Base-by-base conservation (phyloP, 2,113 vertebrate genomes). In the Falcunculus frontatus region DNA sequence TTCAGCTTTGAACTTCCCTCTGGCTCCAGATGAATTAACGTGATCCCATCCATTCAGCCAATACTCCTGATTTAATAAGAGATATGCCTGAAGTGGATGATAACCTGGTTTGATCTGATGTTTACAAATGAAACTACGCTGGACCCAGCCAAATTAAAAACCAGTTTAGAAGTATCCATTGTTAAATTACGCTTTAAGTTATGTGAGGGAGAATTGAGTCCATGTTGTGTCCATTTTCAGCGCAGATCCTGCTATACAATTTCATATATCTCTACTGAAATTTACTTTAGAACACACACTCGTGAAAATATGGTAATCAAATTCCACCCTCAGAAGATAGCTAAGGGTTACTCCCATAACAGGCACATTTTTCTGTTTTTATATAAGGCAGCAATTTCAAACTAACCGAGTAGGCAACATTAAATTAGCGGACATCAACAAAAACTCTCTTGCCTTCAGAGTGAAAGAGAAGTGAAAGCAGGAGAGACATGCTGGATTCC, bases 1-100 rank as follows among this genome's bases (percentile, higher is more conserved):
- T 84, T 37, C 76, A 84, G 95, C 93, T 96, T 94, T 95, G 90
- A 97, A 94, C 86, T 90, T 78, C 76, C 73, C 72, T 90, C 81
- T 46, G 86, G 76, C 83, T 84, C 52, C 23, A 73, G 87, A 95
- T 39, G 81, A 96, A 93, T 87, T 87, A 78, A 78, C 0, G 0
- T 32, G 72, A 90, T 83, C 52, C 52, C 55, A 77, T 11, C 80
- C 84, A 81, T 50, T 74, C 76, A 86, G 88, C 60, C 92, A 94
- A 90, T 75, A 84, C 29, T 72, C 41, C 56, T 39, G 73, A 94
- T 82, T 94, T 82, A 84, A 87, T 78, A 90, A 75, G 37, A 94
- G 92, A 95, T 87, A 74, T 1, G 26, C 49, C 69, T 76, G n/a
- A 60, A 90, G 80, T 42, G 52, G 68, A 33, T 70, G 83, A 91